Evolutionary conservation across 2,113 vertebrate species (phyloP).

Genomic region (Sander lucioperca): DNA sequence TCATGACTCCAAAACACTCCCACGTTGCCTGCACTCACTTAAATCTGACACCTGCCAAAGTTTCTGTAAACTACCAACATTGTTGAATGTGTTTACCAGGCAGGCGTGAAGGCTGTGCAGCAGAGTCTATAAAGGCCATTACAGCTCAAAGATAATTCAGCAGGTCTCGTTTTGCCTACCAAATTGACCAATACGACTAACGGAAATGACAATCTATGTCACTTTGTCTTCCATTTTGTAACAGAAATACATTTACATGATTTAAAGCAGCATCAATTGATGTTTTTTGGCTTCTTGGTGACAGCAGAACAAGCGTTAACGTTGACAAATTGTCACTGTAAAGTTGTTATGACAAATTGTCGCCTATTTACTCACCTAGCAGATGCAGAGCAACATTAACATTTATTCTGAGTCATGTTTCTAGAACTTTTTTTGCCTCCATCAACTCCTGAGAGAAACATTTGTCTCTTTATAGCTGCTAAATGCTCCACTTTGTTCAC

Average conservation of each 20-base stretch:
- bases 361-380: background rate
- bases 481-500: no score
- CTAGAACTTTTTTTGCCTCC: no score
- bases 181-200: background rate
- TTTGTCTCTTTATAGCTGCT: background rate
- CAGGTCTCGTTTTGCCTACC: background rate
- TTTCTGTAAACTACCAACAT: conserved; percentile 6
- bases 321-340: background rate
- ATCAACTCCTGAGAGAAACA: no score
- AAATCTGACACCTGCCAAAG: conserved; percentile 45
- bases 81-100: conserved; percentile 23
- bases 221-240: background rate
- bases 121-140: background rate
- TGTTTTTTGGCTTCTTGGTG: background rate
- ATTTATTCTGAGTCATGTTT: background rate
- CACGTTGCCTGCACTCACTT: background rate
- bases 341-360: background rate
- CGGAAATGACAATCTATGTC: no score
- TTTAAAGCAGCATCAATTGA: background rate
- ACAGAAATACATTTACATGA: background rate
- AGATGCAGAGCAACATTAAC: background rate
- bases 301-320: background rate
- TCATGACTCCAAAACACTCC: conserved; percentile 44
- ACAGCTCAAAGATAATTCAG: background rate
- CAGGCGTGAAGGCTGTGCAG: background rate